Evolutionary conservation across 1,140 invertebrate genomes (phyloP), one percentile per base, ranked within the genome.

Genomic region (Parasteatoda tepidariorum): DNA sequence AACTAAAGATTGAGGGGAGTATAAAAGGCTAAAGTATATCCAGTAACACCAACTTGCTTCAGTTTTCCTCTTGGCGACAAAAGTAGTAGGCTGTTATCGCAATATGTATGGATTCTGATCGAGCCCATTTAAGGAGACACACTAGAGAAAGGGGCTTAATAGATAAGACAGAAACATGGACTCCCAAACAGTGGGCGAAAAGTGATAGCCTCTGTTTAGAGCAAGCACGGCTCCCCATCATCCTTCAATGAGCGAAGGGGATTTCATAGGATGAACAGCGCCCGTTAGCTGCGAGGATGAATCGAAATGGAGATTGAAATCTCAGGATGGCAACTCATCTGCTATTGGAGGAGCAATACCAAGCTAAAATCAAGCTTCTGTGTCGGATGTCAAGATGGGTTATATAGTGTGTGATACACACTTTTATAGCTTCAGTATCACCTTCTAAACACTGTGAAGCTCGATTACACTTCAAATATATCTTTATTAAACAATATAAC

Each of bases 141-240:
- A 48, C 34, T 31, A 64, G 62, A 33, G 24, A 28, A 62, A 55
- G 22, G 34, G 31, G 76, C 76, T 79, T 79, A 68, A 57, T 57
- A 79, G 76, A 79, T 79, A 68, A 79, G 76, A 18, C 11, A 62
- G 48, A 26, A 66, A 66, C 74, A 78, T 66, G 61, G 24, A 54
- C 30, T 66, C 59, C 59, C 9, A 66, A 79, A 79, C 76, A 68
- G 62, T 79, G 30, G 62, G 31, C 54, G 76, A 79, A 68, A 79
- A 79, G 76, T 79, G 76, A 79, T 79, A 79, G 76, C 61, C 15
- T 26, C 18, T 26, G 62, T 30, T 22, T n/a, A 28, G 74, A 26
- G 59, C 41, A n/a, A 61, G 57, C 57, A 33, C 31, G 26, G 18
- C 11, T 13, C 34, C 59, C 59, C 33, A 79, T 79, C 75, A 68